phyloP scores from a whole-genome alignment of 2,797 vertebrate species.

The Gambelia wislizenii region DNA sequence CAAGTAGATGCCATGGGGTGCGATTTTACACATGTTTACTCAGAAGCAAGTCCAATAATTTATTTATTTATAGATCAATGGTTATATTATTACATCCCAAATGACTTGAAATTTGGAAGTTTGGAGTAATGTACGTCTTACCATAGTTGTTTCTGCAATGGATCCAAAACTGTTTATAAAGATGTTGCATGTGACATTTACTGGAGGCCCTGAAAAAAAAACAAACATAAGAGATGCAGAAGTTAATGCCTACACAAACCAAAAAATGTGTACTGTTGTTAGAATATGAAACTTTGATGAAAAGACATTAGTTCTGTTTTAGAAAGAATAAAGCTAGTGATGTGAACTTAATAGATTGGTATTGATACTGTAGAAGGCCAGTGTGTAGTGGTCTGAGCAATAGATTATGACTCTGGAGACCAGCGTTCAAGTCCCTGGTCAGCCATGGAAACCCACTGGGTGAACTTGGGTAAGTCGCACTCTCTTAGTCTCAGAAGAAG shows the following conservation, averaged over 20 bases:
- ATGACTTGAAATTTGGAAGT: slow-evolving; percentile 44
- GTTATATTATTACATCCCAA: too few relatives aligned
- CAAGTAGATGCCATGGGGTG: not conserved
- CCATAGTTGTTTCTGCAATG: slow-evolving; percentile 98
- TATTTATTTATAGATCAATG: too few relatives aligned
- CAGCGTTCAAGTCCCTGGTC: too few relatives aligned
- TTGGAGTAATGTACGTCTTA: slow-evolving; percentile 72
- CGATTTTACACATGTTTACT: not conserved
- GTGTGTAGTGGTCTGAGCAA: too few relatives aligned
- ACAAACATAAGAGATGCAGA: slow-evolving; percentile 37
- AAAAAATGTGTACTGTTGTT: not conserved
- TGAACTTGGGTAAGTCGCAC: too few relatives aligned
- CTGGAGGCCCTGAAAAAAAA: slow-evolving; percentile 87
- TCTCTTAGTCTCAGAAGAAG: too few relatives aligned
- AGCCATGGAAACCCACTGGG: too few relatives aligned
- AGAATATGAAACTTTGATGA: slow-evolving; percentile 6
- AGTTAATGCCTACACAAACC: slow-evolving; percentile 36
- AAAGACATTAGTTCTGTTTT: not conserved
- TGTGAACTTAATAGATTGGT: not conserved
- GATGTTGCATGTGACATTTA: slow-evolving; percentile 98
- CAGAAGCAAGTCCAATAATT: too few relatives aligned
- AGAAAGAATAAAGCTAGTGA: not conserved
- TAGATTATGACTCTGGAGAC: too few relatives aligned
- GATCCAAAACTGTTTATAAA: slow-evolving; percentile 99
- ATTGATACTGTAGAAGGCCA: too few relatives aligned